Base-by-base conservation (phyloP, 2,888 invertebrate species). In the Tenthredo scrophulariae region DNA sequence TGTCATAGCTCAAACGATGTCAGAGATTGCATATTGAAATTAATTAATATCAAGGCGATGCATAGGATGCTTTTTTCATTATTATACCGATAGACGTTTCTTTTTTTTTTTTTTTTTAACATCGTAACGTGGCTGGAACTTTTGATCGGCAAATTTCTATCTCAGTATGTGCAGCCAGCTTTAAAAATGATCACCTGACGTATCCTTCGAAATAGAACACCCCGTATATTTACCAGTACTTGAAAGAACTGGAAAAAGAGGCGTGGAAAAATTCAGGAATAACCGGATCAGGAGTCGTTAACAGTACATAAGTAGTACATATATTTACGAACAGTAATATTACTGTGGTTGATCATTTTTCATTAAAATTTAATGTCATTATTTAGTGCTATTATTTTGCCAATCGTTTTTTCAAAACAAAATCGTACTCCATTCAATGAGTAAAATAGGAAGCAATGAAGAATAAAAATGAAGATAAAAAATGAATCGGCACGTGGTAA, bases 251-350 rank as follows among this genome's bases (percentile, higher is more conserved):
- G 29, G 46, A 50, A 83, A 83, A 46, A 46, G 83, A 65, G 83
- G 29, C 65, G 67, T 67, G 40, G 80, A 83, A 67, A 83, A 70
- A 70, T 67, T 83, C 70, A 67, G 67, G 83, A 83, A 33, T 43
- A 83, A 83, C 83, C 83, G 83, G 83, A 83, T 83, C 29, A 18
- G 5, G 29, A 65, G 83, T 83, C 46, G 67, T 67, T 83, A 83
- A 83, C 37, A 80, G 80, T 80, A 33, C 50, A 13, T 50, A 33
- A 67, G 26, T 29, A 67, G 29, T 40, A 40, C 46, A 80, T 40
- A n/a, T 62, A 62, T 37, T 50, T 80, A 40, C 37, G 40, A 62
- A 62, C 77, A 15, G 77, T 80, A 18, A 58, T 77, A 54, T 80
- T 58, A 62, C 40, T 62, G 80, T 58, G 10, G 62, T 13, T 22